A percentile compares a stretch with the other conserved stretches of the same genome.
phyloP scores from a whole-genome alignment of 2,888 invertebrate species.

The Lutraria lutraria region DNA sequence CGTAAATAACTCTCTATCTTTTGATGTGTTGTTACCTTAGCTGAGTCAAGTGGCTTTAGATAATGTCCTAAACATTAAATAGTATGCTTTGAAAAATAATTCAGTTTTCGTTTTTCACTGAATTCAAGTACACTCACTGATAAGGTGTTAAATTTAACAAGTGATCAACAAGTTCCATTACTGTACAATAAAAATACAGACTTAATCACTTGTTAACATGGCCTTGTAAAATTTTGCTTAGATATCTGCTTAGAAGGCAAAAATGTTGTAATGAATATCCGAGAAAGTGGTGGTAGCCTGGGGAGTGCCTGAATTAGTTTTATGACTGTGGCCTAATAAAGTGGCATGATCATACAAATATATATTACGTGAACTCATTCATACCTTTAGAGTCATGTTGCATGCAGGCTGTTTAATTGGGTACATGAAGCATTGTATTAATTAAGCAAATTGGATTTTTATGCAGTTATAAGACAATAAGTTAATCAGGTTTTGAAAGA shows the following conservation, averaged over 20 bases:
- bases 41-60: neutral
- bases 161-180: neutral
- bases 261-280: too few species aligned
- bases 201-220: too few species aligned
- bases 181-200: too few species aligned
- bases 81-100: neutral
- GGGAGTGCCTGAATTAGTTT: too few species aligned
- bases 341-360: too few species aligned
- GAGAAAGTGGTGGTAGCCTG: too few species aligned
- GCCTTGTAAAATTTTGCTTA: too few species aligned
- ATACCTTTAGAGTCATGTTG: neutral
- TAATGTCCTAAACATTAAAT: neutral
- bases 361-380: neutral
- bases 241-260: too few species aligned
- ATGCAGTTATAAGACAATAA: neutral
- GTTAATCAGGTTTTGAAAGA: neutral
- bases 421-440: neutral
- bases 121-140: constrained; percentile 9
- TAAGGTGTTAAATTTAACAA: neutral
- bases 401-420: neutral
- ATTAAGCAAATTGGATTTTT: neutral
- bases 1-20: neutral
- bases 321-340: too few species aligned
- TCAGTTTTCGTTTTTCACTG: neutral
- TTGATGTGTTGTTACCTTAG: neutral